A percentile compares a stretch with the other conserved stretches of the same genome.
Evolutionary conservation across 2,113 vertebrate genomes (phyloP).

Genomic region (Gobius niger): DNA sequence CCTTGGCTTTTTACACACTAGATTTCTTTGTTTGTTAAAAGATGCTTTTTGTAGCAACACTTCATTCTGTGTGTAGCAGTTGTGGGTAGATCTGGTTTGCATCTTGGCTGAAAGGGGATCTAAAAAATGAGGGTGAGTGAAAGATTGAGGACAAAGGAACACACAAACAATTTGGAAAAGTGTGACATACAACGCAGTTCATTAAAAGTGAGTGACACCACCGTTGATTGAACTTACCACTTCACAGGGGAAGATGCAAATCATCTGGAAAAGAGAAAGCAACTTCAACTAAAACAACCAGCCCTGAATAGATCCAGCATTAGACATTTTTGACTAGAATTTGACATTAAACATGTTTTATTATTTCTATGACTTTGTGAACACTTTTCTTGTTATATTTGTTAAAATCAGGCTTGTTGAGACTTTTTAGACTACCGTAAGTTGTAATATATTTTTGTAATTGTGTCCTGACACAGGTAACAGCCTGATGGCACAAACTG

Average conservation of each 20-base stretch:
- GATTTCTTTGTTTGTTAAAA: conserved; percentile 46
- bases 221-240: conserved; percentile 39
- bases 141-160: conserved; percentile 22
- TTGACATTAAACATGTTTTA: not conserved
- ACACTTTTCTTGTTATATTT: no score
- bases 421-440: not conserved
- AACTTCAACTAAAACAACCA: not conserved
- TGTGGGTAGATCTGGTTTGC: conserved; percentile 38
- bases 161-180: conserved; percentile 46
- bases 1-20: conserved; percentile 27
- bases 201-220: conserved; percentile 55
- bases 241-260: conserved; percentile 25
- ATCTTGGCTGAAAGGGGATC: conserved; percentile 25
- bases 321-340: no score
- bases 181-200: conserved; percentile 49
- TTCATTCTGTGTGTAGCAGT: conserved; percentile 3
- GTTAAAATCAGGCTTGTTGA: no score
- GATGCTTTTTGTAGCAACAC: conserved; percentile 45
- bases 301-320: not conserved
- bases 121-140: not conserved
- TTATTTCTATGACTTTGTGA: not conserved
- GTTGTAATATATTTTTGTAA: conserved; percentile 26
- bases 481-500: conserved; percentile 12
- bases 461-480: not conserved
- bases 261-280: conserved; percentile 16